Evolutionary conservation across 2,888 invertebrate species (phyloP), one percentile per base, ranked within the genome.

Genomic region (Eristalis arbustorum): DNA sequence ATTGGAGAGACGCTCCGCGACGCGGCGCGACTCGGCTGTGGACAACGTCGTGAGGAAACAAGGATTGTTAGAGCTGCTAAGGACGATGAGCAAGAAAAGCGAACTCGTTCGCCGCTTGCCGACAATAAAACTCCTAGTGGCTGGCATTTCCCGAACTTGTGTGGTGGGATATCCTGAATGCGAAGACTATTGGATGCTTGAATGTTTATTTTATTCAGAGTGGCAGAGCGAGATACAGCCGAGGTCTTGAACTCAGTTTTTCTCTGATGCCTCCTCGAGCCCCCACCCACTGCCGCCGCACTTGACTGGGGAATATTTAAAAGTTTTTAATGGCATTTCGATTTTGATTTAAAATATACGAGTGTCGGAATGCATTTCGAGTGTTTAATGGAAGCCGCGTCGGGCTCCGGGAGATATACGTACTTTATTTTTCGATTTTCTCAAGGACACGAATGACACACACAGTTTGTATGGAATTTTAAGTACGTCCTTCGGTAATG

Each of bases 351-450:
- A 73, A 85, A 81, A 73, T 85, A 75, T 59, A 34, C 71, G 64
- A 62, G 57, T 67, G 68, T 73, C 42, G 13, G 56, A 64, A 76
- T 68, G 68, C 62, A 82, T 82, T 81, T 82, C 28, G 57, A 85
- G 85, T 81, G 77, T 81, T 85, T 85, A 85, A 85, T 85, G 85
- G 85, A 85, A 85, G 74, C 56, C 81, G 81, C 82, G 81, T 61
- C 82, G 69, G 42, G 23, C n/a, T 76, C 37, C 14, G n/a, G 11
- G 61, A 37, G 42, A 23, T 75, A 62, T 31, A 62, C 22, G 14
- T 71, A 57, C 22, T 22, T 11, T 25, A 25, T 25, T 28, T 28
- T 28, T 10, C 14, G 22, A 49, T 49, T 18, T n/a, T 31, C n/a
- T 67, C 56, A 64, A 62, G 67, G 64, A 76, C 40, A 31, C 49